These are phyloP conservation scores for Sminthurinus aureus DNA, from an alignment of 2,888 invertebrate species.

Conservation along the genomic window DNA sequence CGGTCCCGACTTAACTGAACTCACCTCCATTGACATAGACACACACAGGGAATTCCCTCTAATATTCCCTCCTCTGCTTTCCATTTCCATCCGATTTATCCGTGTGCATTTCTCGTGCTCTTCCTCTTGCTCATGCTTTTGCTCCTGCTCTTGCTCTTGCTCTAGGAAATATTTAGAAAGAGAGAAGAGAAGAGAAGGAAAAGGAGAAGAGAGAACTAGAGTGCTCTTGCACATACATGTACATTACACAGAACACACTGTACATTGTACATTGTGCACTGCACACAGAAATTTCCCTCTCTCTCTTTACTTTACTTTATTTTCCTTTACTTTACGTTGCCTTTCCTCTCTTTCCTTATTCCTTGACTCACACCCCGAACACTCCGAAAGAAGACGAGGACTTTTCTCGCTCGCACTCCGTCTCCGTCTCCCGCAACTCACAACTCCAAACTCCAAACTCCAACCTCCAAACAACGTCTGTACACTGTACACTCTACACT, in stretches of 20 bases:
- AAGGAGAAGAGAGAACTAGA: no score
- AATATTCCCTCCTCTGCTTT: slow-evolving; percentile 21
- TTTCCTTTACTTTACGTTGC: not conserved
- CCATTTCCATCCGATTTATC: slow-evolving; percentile 33
- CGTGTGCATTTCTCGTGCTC: not conserved
- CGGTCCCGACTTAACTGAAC: not conserved
- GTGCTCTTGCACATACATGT: no score
- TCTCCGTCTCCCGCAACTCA: slow-evolving; percentile 22
- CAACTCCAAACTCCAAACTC: not conserved
- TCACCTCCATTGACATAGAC: no score
- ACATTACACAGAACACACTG: no score
- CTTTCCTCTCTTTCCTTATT: not conserved
- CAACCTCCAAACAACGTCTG: no score
- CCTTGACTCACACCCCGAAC: slow-evolving; percentile 24
- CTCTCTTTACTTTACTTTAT: no score
- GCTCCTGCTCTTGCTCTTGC: not conserved
- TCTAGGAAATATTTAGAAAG: no score
- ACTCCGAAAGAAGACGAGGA: slow-evolving; percentile 26
- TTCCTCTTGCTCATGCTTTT: not conserved
- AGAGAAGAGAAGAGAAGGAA: not conserved
- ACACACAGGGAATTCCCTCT: no score
- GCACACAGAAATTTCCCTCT: no score
- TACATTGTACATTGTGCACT: no score
- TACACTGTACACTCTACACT: no score
- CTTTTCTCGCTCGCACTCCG: slow-evolving; percentile 2